phyloP scores from a whole-genome alignment of 92 coral and sea anemone species.

The Muricea muricata region DNA sequence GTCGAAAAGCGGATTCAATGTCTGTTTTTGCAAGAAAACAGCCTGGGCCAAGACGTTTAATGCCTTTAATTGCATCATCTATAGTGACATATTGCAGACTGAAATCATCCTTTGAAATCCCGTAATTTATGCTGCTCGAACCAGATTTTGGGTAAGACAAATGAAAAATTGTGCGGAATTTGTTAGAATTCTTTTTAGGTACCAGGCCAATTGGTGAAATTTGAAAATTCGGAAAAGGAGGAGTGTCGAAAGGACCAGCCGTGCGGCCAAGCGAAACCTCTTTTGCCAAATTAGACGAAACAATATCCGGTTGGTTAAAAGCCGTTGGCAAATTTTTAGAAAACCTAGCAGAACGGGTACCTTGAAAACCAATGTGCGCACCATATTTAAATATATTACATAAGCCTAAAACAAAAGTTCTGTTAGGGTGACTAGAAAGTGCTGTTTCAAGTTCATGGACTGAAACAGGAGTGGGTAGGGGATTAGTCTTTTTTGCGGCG shows the following conservation, averaged over 20 bases:
- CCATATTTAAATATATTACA: slow-evolving; percentile 6
- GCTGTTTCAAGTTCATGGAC: slow-evolving; percentile 4
- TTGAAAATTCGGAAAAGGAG: no score
- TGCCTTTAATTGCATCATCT: no score
- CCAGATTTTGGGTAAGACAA: no score
- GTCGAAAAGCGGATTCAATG: no score
- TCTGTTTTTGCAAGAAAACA: no score
- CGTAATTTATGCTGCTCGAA: no score
- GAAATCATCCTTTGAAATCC: no score
- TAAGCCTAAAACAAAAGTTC: slow-evolving; percentile 7
- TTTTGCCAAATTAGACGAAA: slow-evolving; percentile 34
- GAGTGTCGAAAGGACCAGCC: slow-evolving; percentile 23
- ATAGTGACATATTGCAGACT: no score
- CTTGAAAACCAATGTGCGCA: slow-evolving; percentile 35
- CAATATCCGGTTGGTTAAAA: slow-evolving; percentile 27
- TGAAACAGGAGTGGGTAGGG: slow-evolving; percentile 54
- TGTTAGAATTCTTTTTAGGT: no score
- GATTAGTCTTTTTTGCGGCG: not conserved
- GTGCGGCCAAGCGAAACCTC: slow-evolving; percentile 42
- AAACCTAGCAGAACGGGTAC: slow-evolving; percentile 35
- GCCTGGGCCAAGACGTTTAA: no score
- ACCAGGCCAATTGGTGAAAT: no score
- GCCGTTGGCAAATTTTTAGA: slow-evolving; percentile 44
- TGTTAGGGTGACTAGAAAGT: slow-evolving; percentile 39
- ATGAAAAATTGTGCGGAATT: no score